Base-by-base conservation (phyloP, 2,888 invertebrate species). In the Machimus rusticus region DNA sequence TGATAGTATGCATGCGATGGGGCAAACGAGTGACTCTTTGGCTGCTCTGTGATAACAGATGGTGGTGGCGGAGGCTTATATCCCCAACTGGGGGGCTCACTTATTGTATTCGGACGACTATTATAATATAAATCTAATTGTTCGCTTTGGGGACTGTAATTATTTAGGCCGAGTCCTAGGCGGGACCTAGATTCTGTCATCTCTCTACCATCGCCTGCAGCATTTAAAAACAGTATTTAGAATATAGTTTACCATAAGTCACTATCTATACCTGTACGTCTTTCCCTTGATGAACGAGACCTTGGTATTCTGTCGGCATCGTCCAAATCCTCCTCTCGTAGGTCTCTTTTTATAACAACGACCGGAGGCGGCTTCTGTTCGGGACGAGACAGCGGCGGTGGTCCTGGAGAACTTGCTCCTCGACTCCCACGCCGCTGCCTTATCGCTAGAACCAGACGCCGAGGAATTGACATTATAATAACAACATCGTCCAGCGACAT, bases 401-500 rank as follows among this genome's bases (percentile, higher is more conserved):
- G 93, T 31, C 92, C 93, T 1, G 93, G 93, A 8, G 93, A 93
- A 23, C 91, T 91, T 39, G 92, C 92, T 88, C 94, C 93, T 84
- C 93, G 92, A 89, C 93, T 93, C 92, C 96, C 96, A 93, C 96
- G 96, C 90, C 96, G 94, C 92, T 98, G 98, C 90, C 98, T 95
- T 89, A 99, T 99, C 90, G 98, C 98, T 89, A 99, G 95, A 89
- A 99, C 96, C 91, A 99, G 94, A 90, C 99, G 95, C 91, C 99
- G 95, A 6, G 99, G 99, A 93, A 99, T 99, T 91, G 99, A 99
- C 98, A 99, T 99, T 91, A 99, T 98, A 91, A 99, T 98, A 90
- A 99, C 99, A 89, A 99, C 99, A 93, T 99, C 99, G 93, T 99
- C 99, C 91, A 99, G 94, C 90, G 98, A 98, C 99, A 99, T 99